Evolutionary conservation across 2,113 vertebrate species (phyloP).

Genomic region (Ursus arctos): DNA sequence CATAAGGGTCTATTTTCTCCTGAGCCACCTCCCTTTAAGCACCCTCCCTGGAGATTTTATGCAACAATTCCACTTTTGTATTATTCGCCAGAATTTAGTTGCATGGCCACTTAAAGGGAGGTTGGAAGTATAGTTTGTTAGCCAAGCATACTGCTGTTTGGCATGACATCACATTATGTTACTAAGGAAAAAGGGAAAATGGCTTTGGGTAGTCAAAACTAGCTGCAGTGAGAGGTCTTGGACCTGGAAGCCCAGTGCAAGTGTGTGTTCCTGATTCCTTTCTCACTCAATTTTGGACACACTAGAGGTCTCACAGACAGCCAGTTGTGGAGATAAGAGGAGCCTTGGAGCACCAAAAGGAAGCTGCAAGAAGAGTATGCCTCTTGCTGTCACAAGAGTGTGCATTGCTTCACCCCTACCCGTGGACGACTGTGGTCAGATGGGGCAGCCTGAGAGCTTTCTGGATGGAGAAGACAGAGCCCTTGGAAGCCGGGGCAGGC

Average conservation of each 20-base stretch:
- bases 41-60: background rate
- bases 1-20: background rate
- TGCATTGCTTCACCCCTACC: too few species aligned
- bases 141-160: too few species aligned
- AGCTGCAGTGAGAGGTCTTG: background rate
- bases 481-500: background rate
- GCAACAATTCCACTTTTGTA: background rate
- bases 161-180: background rate
- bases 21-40: background rate
- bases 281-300: background rate
- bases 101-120: background rate
- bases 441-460: background rate
- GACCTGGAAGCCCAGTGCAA: background rate
- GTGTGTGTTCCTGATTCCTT: background rate
- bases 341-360: fast-evolving
- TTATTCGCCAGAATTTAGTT: background rate
- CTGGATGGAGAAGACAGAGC: background rate
- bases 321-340: background rate
- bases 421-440: fast-evolving
- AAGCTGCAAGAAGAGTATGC: background rate
- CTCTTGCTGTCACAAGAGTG: too few species aligned
- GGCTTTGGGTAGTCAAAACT: background rate
- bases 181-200: background rate
- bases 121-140: background rate
- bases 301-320: background rate